These are phyloP conservation scores for Caerostris darwini DNA, from an alignment of 1,140 invertebrate species.

Conservation along the genomic window DNA sequence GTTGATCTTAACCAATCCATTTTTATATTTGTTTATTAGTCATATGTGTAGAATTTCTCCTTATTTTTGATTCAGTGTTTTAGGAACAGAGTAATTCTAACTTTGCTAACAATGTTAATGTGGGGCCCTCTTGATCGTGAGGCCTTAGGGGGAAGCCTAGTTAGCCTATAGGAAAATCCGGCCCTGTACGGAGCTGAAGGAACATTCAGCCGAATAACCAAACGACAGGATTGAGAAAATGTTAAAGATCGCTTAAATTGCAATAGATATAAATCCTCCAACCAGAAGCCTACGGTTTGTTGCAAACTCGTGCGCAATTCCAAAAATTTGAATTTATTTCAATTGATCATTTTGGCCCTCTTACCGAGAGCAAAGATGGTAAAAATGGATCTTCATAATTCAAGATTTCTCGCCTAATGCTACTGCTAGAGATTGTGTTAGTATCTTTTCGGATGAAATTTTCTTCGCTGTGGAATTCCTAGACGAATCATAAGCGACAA, in stretches of 20 bases:
- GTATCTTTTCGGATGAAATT: slow-evolving; percentile 54
- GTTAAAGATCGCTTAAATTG: background rate
- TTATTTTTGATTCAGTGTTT: no score
- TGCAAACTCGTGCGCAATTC: background rate
- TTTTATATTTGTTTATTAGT: no score
- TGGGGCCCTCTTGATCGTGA: no score
- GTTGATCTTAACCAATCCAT: no score
- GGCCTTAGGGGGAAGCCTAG: no score
- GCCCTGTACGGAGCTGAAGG: slow-evolving; percentile 27
- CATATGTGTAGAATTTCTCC: no score
- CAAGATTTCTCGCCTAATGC: background rate
- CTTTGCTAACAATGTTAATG: no score
- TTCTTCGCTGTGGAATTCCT: slow-evolving; percentile 37
- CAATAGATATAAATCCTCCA: background rate
- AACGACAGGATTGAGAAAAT: background rate
- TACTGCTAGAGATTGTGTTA: background rate
- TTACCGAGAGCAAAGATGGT: background rate
- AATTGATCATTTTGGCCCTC: slow-evolving; percentile 49
- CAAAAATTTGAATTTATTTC: background rate
- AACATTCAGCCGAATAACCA: slow-evolving; percentile 20
- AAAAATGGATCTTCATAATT: slow-evolving; percentile 24
- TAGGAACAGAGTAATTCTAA: no score
- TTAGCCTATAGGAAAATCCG: no score
- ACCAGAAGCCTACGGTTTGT: background rate
- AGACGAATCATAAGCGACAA: slow-evolving; percentile 57